Base-by-base conservation (phyloP, 2,888 invertebrate genomes). In the Coecobrya sp. region DNA sequence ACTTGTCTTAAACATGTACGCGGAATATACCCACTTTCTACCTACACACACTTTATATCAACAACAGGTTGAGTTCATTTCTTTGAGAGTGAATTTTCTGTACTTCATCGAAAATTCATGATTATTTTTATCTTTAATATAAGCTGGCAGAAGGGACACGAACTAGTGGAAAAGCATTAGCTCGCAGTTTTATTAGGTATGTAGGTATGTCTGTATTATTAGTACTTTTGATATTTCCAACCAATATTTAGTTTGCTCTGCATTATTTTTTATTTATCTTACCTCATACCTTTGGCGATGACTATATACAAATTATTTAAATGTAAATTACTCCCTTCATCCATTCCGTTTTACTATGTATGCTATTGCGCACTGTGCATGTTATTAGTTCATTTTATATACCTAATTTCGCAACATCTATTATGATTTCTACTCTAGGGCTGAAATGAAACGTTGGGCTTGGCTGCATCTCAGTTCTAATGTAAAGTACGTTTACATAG, bases 61-160 rank as follows among this genome's bases (percentile, higher is more conserved):
- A 49, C 79, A 79, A 79, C 79, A 79, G 79, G 79, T 79, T 27
- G 79, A 52, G 52, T 27, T 52, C 19, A n/a, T 55, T 27, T 73
- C 42, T 73, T 7, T 73, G 2, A 42, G 19, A 27, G 42, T 13
- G 11, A 36, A 1, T 4, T 42, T 42, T 73, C 19, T 10, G 36
- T 42, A 42, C 42, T 70, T 86, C 86, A 86, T 86, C 16, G 70
- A 86, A 86, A 86, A 86, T 86, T 86, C 73, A 86, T 86, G 73
- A 85, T 59, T 13, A 55, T 55, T 70, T 55, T 70, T n/a, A n/a
- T n/a, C n/a, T 86, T 45, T 36, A 19, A 55, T 36, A 52, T 3
- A 49, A 86, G 30, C 16, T 84, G 19, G 30, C 52, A 19, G 4
- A 8, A 79, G 49, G 42, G 11, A 52, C 52, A 25, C 19, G 79